Evolutionary conservation across 2,888 invertebrate species (phyloP).

Genomic region (Nemotelus nigrinus): DNA sequence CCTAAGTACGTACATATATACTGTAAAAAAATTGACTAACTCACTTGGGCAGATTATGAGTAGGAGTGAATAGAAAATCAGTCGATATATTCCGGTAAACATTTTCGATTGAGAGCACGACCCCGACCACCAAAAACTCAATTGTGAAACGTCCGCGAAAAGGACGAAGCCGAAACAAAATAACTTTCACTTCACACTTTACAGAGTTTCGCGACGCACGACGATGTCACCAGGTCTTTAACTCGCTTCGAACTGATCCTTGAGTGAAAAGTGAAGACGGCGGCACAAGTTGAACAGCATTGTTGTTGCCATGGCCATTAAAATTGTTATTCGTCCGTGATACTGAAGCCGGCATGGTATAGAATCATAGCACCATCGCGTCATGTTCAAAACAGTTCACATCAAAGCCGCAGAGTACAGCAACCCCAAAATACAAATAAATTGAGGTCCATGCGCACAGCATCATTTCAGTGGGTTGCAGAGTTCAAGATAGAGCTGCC

Average conservation of each 20-base stretch:
- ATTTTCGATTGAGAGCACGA: not conserved
- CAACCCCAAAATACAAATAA: constrained; percentile 42
- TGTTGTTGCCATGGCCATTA: constrained; percentile 38
- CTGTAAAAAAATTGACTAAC: not conserved
- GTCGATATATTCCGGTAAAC: not conserved
- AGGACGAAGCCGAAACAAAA: constrained; percentile 6
- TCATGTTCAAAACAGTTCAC: constrained; percentile 40
- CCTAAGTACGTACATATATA: not conserved
- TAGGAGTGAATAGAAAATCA: not conserved
- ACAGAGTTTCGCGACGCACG: not conserved
- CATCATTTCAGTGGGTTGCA: not conserved
- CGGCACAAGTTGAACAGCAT: constrained; percentile 14
- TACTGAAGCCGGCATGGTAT: constrained; percentile 24
- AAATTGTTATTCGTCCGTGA: constrained; percentile 17
- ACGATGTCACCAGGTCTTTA: constrained; percentile 39
- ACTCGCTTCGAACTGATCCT: constrained; percentile 43
- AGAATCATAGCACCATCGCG: constrained; percentile 30
- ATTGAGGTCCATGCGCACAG: constrained; percentile 43
- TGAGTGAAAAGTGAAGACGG: constrained; percentile 29
- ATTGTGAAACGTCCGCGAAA: not conserved
- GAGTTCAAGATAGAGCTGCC: constrained; percentile 5
- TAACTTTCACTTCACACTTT: not conserved
- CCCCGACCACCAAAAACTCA: not conserved
- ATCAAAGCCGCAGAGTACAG: constrained; percentile 42
- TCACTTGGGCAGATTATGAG: constrained; percentile 18